These are phyloP conservation scores for Takifugu ocellatus DNA, from an alignment of 2,797 vertebrate genomes.

Conservation along the genomic window DNA sequence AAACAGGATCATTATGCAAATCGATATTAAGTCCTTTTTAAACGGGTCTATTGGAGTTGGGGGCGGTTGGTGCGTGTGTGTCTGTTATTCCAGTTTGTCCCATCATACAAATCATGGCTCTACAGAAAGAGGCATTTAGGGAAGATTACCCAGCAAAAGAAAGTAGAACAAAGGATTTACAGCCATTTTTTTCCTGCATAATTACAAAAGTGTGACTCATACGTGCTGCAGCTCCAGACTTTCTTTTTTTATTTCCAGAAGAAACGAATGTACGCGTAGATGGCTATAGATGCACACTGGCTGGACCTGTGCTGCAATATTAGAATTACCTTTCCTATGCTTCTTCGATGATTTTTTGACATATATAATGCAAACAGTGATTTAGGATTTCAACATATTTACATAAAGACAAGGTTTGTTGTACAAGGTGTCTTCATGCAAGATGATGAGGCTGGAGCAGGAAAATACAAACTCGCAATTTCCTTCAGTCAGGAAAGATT, in stretches of 20 bases:
- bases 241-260: conserved; percentile 16
- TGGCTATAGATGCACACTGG: conserved; percentile 4
- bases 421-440: conserved; percentile 44
- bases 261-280: conserved; percentile 39
- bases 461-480: conserved; percentile 42
- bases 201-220: conserved; percentile 58
- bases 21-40: conserved; percentile 25
- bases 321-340: conserved; percentile 19
- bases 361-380: conserved; percentile 20
- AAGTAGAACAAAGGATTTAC: conserved; percentile 57
- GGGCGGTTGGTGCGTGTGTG: conserved; percentile 13
- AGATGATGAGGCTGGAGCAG: conserved; percentile 23
- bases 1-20: conserved; percentile 62
- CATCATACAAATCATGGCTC: conserved; percentile 34
- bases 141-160: conserved; percentile 40
- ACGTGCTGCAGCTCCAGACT: conserved; percentile 44
- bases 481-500: conserved; percentile 47
- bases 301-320: conserved; percentile 29
- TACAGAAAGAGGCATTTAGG: conserved; percentile 41
- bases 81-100: conserved; percentile 39
- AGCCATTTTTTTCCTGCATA: conserved; percentile 56
- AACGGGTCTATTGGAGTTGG: conserved; percentile 2
- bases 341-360: conserved; percentile 20
- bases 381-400: conserved; percentile 55
- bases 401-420: conserved; percentile 27